Percentiles rank a stretch among this genome's conserved stretches.
Conservation (phyloP, 2,113 vertebrate genomes). For the Psephotus haematonotus region DNA sequence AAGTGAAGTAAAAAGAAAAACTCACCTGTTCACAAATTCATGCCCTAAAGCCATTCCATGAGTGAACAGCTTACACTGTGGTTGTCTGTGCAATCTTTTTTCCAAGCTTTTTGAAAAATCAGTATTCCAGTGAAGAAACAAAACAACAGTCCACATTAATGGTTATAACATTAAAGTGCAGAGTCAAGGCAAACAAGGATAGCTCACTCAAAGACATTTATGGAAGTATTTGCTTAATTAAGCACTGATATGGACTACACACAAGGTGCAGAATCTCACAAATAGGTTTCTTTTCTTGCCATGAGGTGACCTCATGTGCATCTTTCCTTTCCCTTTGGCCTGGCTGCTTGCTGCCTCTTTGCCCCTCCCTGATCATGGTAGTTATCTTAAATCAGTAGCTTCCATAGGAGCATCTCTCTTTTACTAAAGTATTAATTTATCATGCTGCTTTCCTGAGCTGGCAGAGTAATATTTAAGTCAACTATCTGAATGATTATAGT, state of each 20-base stretch:
- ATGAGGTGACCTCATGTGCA: slow-evolving; percentile 50
- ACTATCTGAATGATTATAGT: not conserved
- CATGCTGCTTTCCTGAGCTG: slow-evolving; percentile 30
- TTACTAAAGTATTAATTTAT: not conserved
- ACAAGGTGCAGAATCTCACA: not conserved
- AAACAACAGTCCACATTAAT: not conserved
- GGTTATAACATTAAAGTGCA: not conserved
- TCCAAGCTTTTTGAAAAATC: not conserved
- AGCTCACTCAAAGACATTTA: slow-evolving; percentile 6
- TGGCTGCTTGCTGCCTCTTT: slow-evolving; percentile 60
- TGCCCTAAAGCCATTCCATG: not conserved
- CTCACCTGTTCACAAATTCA: slow-evolving; percentile 5
- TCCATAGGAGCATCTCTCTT: slow-evolving; percentile 5
- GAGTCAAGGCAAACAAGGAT: not conserved
- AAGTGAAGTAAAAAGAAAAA: not conserved
- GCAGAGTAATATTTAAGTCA: not conserved
- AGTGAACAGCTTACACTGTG: not conserved
- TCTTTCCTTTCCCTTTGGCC: slow-evolving; percentile 61
- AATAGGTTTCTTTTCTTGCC: slow-evolving; percentile 65
- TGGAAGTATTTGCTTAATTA: slow-evolving; percentile 60
- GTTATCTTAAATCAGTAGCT: not conserved
- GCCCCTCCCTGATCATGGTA: slow-evolving; percentile 16
- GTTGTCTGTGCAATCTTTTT: slow-evolving; percentile 58
- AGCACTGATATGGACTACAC: slow-evolving; percentile 51
- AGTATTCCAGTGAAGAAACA: not conserved